These are phyloP conservation scores for Hemiprocne comata DNA, from an alignment of 2,113 vertebrate genomes.

Conservation along the genomic window DNA sequence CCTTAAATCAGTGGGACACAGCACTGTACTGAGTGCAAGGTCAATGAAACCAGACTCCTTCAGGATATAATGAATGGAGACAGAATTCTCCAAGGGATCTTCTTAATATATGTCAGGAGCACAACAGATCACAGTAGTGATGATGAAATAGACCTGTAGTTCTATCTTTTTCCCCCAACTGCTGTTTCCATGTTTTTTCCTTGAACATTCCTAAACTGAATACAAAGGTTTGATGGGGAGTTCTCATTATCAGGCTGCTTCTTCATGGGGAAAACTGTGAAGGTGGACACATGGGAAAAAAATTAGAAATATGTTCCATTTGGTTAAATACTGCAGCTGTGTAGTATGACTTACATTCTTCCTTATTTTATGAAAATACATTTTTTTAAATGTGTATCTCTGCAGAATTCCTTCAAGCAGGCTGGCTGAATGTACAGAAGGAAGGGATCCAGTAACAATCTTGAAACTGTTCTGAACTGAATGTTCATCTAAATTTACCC, in stretches of 20 bases:
- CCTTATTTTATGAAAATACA: background rate
- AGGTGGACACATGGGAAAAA: background rate
- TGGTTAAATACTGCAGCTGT: background rate
- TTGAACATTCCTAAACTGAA: background rate
- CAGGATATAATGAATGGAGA: slow-evolving; percentile 46
- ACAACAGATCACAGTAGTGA: background rate
- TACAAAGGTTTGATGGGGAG: background rate
- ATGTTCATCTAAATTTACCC: background rate
- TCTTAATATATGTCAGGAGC: slow-evolving; percentile 36
- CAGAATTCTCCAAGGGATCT: slow-evolving; percentile 47
- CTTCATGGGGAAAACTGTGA: background rate
- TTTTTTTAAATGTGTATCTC: background rate
- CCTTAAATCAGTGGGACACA: slow-evolving; percentile 46
- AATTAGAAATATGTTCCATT: background rate
- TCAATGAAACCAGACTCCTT: slow-evolving; percentile 43
- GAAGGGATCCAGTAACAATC: background rate
- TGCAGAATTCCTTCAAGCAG: background rate
- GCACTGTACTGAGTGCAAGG: slow-evolving; percentile 36
- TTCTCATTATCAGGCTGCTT: background rate
- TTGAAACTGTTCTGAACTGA: background rate
- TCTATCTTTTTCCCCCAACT: background rate
- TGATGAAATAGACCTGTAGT: background rate
- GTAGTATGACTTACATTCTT: background rate
- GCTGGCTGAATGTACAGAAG: background rate
- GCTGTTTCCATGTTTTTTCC: background rate